Evolutionary conservation across 1,140 invertebrate species (phyloP).

Genomic region (Aculops lycopersici): DNA sequence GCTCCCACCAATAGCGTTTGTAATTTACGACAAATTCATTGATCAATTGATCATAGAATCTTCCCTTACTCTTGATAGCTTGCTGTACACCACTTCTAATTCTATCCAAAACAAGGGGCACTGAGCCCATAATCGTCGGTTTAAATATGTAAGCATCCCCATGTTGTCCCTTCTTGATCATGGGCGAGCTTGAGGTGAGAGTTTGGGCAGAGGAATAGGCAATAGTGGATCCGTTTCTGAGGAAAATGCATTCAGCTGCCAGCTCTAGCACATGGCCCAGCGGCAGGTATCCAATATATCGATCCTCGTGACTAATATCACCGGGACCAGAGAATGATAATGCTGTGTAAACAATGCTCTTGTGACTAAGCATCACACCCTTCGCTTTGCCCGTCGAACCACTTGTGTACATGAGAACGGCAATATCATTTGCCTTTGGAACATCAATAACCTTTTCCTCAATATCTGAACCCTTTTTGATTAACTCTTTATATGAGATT

Average conservation of each 20-base stretch:
- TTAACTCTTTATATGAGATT: constrained; percentile 25
- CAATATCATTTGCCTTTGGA: constrained; percentile 36
- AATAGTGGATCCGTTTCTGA: constrained; percentile 5
- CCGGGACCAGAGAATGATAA: neutral
- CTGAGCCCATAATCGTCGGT: constrained; percentile 72
- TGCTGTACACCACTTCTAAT: constrained; percentile 79
- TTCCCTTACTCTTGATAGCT: constrained; percentile 32
- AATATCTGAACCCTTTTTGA: constrained; percentile 18
- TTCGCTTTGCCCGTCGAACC: constrained; percentile 5
- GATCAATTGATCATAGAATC: constrained; percentile 34
- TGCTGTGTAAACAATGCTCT: constrained; percentile 8
- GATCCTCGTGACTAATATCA: constrained; percentile 5
- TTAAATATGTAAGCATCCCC: constrained; percentile 56
- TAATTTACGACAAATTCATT: constrained; percentile 75
- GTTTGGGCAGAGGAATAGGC: constrained; percentile 17
- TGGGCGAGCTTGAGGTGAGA: constrained; percentile 14
- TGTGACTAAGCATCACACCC: constrained; percentile 9
- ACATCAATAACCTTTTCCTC: constrained; percentile 18
- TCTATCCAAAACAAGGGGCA: constrained; percentile 77
- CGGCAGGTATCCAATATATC: constrained; percentile 13
- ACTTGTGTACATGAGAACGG: constrained; percentile 85
- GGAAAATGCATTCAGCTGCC: constrained; percentile 4
- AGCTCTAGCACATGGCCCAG: constrained; percentile 14
- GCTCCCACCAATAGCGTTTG: constrained; percentile 30
- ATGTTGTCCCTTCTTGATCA: constrained; percentile 36